Base-by-base conservation (phyloP, 2,888 invertebrate species). In the Parnassius smintheus region DNA sequence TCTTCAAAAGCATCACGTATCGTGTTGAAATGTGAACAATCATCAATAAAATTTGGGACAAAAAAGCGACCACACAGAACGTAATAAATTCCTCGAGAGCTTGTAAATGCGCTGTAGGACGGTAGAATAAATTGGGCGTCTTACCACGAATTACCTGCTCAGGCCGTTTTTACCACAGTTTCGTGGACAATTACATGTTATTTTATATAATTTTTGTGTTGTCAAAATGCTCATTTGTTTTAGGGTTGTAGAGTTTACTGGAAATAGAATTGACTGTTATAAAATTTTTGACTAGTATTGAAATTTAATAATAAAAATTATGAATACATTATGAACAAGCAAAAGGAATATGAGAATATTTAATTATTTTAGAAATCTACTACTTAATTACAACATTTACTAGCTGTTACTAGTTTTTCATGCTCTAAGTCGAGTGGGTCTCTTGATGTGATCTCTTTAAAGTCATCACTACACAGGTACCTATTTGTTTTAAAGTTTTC, bases 71-170 rank as follows among this genome's bases (percentile, higher is more conserved):
- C 75, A 74, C 73, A 72, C 73, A 71, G 65, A 65, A 64, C 62
- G 54, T 70, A 74, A 75, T 72, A 71, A 70, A 75, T 73, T 72
- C 71, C 68, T 65, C 69, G 58, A 61, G 63, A 65, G 67, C 66
- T 71, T 71, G 70, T 71, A 71, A 72, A 70, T 68, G 70, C 69
- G 63, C 70, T 66, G 68, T 63, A 59, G 68, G 74, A 56, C 69
- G 70, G 72, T 76, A 73, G 77, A 79, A 78, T 73, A 76, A 75
- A 78, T 78, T 77, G 72, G 66, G 68, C 74, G 66, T 68, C 66
- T 63, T 66, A 55, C 59, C 56, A 62, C 57, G 67, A 62, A 68
- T 64, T 62, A 65, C 63, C 59, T 60, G 59, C 58, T 58, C 65
- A 51, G 61, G 49, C 42, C 22, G 56, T 63, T 64, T 49, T 56